phyloP scores from a whole-genome alignment of 2,888 invertebrate genomes.

The Melanchra persicariae region DNA sequence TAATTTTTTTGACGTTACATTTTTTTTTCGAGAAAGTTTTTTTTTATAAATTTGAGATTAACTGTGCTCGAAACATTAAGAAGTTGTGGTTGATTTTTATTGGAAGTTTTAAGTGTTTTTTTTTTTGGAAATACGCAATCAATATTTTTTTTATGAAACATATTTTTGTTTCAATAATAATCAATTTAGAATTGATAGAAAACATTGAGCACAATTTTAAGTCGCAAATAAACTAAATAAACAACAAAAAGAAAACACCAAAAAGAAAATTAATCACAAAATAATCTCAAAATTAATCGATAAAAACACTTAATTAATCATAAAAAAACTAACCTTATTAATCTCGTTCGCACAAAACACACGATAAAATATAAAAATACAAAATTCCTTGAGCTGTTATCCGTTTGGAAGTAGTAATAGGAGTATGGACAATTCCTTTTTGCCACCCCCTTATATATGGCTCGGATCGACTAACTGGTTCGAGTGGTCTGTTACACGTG shows the following conservation, averaged over 20 bases:
- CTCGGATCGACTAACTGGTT: conserved; percentile 22
- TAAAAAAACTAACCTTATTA: conserved; percentile 50
- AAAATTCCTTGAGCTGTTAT: conserved; percentile 57
- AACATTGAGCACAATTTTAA: neutral
- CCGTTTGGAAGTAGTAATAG: conserved; percentile 40
- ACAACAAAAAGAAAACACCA: rapidly evolving
- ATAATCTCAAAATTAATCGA: neutral
- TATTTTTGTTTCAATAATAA: too few relatives aligned
- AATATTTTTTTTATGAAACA: neutral
- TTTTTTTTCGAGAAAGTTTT: neutral
- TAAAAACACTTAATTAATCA: neutral
- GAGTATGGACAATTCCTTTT: conserved; percentile 47
- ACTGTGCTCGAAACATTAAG: neutral
- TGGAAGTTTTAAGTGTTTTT: too few relatives aligned
- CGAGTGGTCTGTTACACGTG: conserved; percentile 3
- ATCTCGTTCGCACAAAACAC: conserved; percentile 59
- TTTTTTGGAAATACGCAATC: neutral
- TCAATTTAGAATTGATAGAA: neutral
- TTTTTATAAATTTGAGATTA: neutral
- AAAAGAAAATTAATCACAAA: neutral
- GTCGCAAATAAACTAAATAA: neutral
- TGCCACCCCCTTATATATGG: conserved; percentile 56
- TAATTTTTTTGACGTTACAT: conserved; percentile 6
- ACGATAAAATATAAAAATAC: conserved; percentile 58
- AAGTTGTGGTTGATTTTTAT: too few relatives aligned